phyloP scores from a whole-genome alignment of 2,888 invertebrate species.

The Papilio protenor region DNA sequence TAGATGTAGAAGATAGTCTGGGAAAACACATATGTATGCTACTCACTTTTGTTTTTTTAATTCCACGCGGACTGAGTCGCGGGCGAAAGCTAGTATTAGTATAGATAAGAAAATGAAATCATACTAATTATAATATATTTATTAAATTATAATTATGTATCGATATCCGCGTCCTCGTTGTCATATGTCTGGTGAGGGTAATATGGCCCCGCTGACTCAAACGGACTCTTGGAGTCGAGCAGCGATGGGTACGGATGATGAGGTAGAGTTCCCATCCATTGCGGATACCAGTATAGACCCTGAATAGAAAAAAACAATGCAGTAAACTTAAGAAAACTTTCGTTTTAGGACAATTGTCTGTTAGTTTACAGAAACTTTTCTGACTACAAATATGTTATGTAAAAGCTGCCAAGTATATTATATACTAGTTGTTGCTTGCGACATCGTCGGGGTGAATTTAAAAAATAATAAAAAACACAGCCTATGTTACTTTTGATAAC shows the following conservation, averaged over 20 bases:
- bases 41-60: no score
- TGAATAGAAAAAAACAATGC: conserved; percentile 47
- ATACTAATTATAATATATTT: not conserved
- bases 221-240: conserved; percentile 56
- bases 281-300: conserved; percentile 81
- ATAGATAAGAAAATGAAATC: not conserved
- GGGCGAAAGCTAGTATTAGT: no score
- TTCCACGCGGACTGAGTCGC: no score
- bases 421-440: no score
- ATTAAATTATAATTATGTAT: conserved; percentile 44
- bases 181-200: conserved; percentile 69
- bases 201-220: conserved; percentile 57
- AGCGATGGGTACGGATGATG: conserved; percentile 68
- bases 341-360: no score
- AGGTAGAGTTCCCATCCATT: conserved; percentile 77
- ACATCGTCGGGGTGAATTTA: no score
- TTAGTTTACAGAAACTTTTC: not conserved
- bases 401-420: no score
- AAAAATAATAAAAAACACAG: no score
- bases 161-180: conserved; percentile 61
- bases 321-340: not conserved
- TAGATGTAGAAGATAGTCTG: no score
- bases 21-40: no score
- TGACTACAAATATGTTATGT: no score
- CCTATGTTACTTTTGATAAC: no score